These are phyloP conservation scores for Tinea pellionella DNA, from an alignment of 2,888 invertebrate genomes.

Conservation along the genomic window DNA sequence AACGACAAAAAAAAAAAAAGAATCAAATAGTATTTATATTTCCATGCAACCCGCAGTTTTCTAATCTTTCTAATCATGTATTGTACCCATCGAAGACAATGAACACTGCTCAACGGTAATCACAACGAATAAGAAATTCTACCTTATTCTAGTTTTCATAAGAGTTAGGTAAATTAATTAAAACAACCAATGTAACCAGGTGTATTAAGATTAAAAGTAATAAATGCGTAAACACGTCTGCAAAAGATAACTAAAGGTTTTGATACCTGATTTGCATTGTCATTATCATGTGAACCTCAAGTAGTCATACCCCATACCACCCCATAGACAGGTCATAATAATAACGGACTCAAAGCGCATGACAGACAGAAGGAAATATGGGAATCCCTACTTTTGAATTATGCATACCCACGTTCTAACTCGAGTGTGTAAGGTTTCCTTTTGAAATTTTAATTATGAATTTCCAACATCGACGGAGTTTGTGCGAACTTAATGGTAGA, in stretches of 20 bases:
- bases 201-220: background rate
- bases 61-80: no score
- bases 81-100: no score
- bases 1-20: background rate
- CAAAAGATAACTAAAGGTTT: background rate
- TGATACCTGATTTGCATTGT: background rate
- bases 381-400: constrained; percentile 46
- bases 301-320: background rate
- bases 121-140: no score
- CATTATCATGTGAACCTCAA: constrained; percentile 1
- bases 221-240: constrained; percentile 1
- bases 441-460: constrained; percentile 56
- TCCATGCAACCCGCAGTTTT: no score
- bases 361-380: constrained; percentile 32
- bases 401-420: constrained; percentile 55
- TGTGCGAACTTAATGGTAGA: constrained; percentile 11
- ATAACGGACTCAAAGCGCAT: constrained; percentile 32
- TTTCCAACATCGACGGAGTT: constrained; percentile 4
- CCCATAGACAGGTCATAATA: constrained; percentile 5
- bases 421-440: constrained; percentile 38
- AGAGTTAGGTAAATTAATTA: no score
- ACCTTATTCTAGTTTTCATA: no score
- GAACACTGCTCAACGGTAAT: no score
- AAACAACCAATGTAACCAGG: no score
- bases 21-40: no score